Percentiles rank a stretch among this genome's conserved stretches.
phyloP scores from a whole-genome alignment of 2,797 vertebrate genomes.

The Pangasius larnaudii region DNA sequence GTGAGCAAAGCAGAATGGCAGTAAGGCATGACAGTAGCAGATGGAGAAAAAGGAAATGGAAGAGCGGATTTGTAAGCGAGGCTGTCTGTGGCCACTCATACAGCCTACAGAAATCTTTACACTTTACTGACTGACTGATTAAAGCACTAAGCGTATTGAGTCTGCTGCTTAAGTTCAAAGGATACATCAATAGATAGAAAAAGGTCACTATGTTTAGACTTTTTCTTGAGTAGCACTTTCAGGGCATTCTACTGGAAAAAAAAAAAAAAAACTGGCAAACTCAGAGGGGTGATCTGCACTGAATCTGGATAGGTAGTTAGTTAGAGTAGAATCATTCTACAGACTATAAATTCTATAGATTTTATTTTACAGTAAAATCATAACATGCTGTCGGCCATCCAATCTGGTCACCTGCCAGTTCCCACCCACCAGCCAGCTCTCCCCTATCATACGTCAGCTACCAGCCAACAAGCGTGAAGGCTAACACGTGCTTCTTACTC shows the following conservation, averaged over 20 bases:
- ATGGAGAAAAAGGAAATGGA: constrained; percentile 8
- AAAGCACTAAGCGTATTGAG: background rate
- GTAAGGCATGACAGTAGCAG: constrained; percentile 30
- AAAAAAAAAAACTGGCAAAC: background rate
- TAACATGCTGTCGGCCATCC: too few species aligned
- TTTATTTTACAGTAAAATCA: too few species aligned
- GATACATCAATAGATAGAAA: background rate
- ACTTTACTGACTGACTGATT: constrained; percentile 6
- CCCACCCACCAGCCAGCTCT: too few species aligned
- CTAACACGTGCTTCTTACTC: too few species aligned
- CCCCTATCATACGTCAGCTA: too few species aligned
- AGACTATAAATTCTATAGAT: background rate
- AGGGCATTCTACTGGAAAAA: background rate
- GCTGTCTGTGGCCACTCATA: background rate
- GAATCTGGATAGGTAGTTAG: background rate
- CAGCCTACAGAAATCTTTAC: background rate
- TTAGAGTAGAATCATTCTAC: background rate
- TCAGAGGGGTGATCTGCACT: background rate
- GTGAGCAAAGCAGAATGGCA: constrained; percentile 26
- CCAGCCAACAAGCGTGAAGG: too few species aligned
- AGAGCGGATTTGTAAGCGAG: background rate
- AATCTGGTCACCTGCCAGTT: too few species aligned
- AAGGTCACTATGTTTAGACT: constrained; percentile 4
- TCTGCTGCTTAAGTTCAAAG: background rate
- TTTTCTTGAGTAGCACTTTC: background rate